These are phyloP conservation scores for Neuroscelio doddi DNA, from an alignment of 2,888 invertebrate genomes.

Conservation along the genomic window DNA sequence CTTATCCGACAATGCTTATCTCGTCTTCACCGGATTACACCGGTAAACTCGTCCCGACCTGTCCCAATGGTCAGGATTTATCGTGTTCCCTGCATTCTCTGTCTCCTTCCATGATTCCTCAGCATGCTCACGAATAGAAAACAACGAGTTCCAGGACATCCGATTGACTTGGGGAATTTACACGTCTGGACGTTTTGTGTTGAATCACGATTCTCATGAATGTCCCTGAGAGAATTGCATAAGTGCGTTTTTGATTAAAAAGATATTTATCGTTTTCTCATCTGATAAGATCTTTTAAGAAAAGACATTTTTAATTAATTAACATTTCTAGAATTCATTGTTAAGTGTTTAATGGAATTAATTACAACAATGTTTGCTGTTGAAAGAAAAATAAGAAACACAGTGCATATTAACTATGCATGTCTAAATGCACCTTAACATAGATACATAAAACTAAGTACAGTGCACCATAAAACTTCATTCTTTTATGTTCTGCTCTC, in stretches of 20 bases:
- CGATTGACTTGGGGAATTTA: conserved; percentile 64
- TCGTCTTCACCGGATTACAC: conserved; percentile 55
- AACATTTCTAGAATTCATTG: no score
- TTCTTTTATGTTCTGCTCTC: no score
- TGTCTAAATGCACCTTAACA: no score
- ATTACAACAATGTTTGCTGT: no score
- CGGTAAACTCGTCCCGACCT: conserved; percentile 46
- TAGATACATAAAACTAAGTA: no score
- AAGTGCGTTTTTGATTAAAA: background rate
- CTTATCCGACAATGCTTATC: conserved; percentile 44
- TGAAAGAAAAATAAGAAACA: no score
- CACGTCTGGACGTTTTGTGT: conserved; percentile 38
- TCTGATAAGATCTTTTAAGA: no score
- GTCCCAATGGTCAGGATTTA: conserved; percentile 52
- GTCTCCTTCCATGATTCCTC: conserved; percentile 1
- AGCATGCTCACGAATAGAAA: conserved; percentile 35
- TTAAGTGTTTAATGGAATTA: no score
- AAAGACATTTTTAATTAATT: no score
- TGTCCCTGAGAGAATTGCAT: background rate
- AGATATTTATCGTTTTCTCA: background rate
- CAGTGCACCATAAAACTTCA: no score
- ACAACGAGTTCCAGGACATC: conserved; percentile 17
- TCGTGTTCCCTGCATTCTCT: conserved; percentile 40
- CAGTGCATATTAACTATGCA: no score
- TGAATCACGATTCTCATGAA: conserved; percentile 57